Evolutionary conservation across 2,888 invertebrate species (phyloP).

Genomic region (Cantharis lateralis): DNA sequence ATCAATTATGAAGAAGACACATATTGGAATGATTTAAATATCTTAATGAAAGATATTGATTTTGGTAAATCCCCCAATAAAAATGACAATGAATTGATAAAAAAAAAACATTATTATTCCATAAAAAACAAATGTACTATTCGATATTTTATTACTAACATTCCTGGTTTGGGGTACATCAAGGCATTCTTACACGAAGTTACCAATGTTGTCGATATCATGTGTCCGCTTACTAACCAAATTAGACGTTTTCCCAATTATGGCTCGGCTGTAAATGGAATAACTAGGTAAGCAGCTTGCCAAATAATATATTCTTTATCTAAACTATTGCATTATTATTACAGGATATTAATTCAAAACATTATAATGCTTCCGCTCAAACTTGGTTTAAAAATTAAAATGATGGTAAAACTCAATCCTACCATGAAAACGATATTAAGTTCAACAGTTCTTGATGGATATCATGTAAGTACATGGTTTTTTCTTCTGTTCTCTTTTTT

Average conservation of each 20-base stretch:
- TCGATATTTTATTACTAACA: constrained; percentile 26
- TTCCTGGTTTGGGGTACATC: constrained; percentile 31
- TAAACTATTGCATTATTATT: constrained; percentile 24
- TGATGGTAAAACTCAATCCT: constrained; percentile 37
- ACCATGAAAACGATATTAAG: constrained; percentile 38
- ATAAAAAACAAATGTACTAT: neutral
- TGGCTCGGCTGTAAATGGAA: constrained; percentile 24
- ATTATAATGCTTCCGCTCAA: constrained; percentile 44
- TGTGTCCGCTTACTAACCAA: constrained; percentile 23
- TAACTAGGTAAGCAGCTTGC: constrained; percentile 35
- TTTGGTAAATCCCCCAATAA: constrained; percentile 34
- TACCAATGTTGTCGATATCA: constrained; percentile 9
- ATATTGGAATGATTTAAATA: neutral
- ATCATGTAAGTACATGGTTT: constrained; percentile 44
- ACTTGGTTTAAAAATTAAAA: constrained; percentile 44
- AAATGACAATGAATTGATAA: neutral
- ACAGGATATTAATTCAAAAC: constrained; percentile 30
- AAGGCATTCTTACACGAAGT: constrained; percentile 12
- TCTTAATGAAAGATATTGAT: neutral
- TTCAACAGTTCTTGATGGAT: constrained; percentile 42
- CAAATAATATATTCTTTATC: constrained; percentile 33
- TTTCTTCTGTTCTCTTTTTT: no score
- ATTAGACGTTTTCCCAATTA: constrained; percentile 17
- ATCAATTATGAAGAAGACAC: neutral
- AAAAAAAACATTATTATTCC: neutral